phyloP scores from a whole-genome alignment of 2,113 vertebrate genomes.

The Falco punctatus region DNA sequence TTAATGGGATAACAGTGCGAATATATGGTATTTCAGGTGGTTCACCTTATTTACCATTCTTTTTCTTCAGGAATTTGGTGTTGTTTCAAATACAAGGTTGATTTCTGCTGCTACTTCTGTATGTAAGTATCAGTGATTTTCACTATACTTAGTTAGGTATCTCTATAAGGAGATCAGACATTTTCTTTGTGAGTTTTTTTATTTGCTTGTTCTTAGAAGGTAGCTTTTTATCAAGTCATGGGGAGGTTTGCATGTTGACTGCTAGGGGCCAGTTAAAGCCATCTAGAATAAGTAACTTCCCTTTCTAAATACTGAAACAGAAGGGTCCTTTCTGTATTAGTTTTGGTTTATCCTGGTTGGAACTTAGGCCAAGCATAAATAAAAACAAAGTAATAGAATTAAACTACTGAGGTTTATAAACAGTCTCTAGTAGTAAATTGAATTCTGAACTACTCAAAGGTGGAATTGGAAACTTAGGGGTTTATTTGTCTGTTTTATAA shows the following conservation, averaged over 20 bases:
- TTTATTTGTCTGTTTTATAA: background rate
- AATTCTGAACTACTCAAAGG: background rate
- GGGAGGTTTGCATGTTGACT: background rate
- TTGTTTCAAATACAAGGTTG: constrained; percentile 97
- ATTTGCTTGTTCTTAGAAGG: background rate
- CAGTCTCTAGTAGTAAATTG: background rate
- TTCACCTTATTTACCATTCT: constrained; percentile 29
- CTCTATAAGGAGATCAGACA: background rate
- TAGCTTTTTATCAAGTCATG: background rate
- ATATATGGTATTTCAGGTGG: background rate
- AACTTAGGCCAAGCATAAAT: background rate
- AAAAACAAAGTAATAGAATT: background rate
- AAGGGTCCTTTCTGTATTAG: background rate
- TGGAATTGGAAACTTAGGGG: background rate
- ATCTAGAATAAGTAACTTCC: background rate
- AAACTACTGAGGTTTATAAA: background rate
- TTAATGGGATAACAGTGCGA: background rate
- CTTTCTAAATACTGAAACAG: background rate
- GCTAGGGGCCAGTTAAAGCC: background rate
- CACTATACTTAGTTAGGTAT: background rate
- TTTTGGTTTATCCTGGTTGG: background rate
- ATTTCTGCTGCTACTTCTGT: constrained; percentile 99
- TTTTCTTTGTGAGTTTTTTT: background rate
- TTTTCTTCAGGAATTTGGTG: constrained; percentile 93
- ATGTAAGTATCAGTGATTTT: constrained; percentile 84